Percentiles rank a stretch among this genome's conserved stretches.
These are phyloP conservation scores for Dicranocentrus wangi DNA, from an alignment of 2,888 invertebrate species.

Conservation along the genomic window DNA sequence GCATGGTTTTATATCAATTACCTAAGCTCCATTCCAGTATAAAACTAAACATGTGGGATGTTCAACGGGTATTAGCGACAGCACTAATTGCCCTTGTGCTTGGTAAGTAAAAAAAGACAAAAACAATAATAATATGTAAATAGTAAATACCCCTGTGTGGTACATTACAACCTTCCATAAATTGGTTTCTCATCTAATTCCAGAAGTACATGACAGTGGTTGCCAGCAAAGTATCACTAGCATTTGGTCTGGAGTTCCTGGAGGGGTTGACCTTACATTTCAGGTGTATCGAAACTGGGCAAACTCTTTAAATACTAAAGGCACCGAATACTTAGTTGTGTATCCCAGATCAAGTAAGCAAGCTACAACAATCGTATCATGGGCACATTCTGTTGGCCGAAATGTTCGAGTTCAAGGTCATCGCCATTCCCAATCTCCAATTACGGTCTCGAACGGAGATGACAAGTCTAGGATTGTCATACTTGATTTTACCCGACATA, in stretches of 20 bases:
- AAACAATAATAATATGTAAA: too few species aligned
- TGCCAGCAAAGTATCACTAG: constrained; percentile 12
- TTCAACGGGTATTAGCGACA: too few species aligned
- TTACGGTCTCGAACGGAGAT: constrained; percentile 24
- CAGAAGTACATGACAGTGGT: too few species aligned
- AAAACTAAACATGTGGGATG: too few species aligned
- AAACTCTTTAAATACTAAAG: background rate
- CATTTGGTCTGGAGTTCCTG: constrained; percentile 20
- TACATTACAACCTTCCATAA: too few species aligned
- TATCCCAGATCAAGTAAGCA: constrained; percentile 37
- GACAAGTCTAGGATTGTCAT: constrained; percentile 39
- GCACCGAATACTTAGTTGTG: background rate
- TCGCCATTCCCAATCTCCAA: constrained; percentile 51
- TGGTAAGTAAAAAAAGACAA: too few species aligned
- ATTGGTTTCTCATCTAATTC: too few species aligned
- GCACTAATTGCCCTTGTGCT: too few species aligned
- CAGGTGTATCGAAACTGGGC: constrained; percentile 30
- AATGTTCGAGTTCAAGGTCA: constrained; percentile 46
- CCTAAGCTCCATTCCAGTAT: too few species aligned
- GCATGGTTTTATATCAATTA: too few species aligned
- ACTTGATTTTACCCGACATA: constrained; percentile 45
- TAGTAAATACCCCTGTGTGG: too few species aligned
- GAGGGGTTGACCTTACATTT: background rate
- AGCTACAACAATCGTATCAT: constrained; percentile 38
- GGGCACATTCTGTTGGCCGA: constrained; percentile 45